Evolutionary conservation across 53 echinoderm and acorn worm species (phyloP), one percentile per base, ranked within the genome.

Genomic region (Mesocentrotus franciscanus): DNA sequence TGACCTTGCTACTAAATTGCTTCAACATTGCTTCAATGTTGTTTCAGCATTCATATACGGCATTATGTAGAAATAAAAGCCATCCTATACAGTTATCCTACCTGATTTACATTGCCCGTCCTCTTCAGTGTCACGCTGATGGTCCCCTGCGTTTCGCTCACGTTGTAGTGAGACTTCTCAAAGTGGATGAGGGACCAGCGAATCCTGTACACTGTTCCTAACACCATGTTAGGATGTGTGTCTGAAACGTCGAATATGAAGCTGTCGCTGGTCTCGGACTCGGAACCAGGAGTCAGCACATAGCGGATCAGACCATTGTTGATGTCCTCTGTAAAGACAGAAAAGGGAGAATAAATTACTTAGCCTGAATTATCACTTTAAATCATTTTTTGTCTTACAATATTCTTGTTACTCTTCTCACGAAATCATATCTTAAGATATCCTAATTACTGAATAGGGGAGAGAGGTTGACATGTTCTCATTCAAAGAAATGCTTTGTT

Each of bases 71-170:
- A 18, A 17, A 70, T 22, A 18, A 62, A 62, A 62, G 13, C 16
- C 24, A 22, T 26, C 26, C 22, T 26, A 17, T 70, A 24, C 16
- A 71, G 71, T 2, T 24, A n/a, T 71, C 96, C 20, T 90, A 99
- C 99, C 98, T 99, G 99, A 78, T 99, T 99, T 0, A 98, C 96
- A 78, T 99, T 99, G 2, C 99, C 99, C 4, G 97, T 99, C 16
- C 99, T 95, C 93, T 96, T 98, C 68, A 99, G 97, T 9, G 96
- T 96, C 13, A 99, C 95, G 71, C 97, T 97, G 85, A 99, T 97
- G 22, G 97, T 95, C 18, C 98, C 98, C 16, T 96, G 97, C 64
- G 95, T 96, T 85, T 99, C 99, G 79, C 98, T 97, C 95, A 99
- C 97, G 57, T 99, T 99, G 94, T 99, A 98, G 20, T 96, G 94